phyloP scores from a whole-genome alignment of 2,113 vertebrate species.

The Amphiprion percula region DNA sequence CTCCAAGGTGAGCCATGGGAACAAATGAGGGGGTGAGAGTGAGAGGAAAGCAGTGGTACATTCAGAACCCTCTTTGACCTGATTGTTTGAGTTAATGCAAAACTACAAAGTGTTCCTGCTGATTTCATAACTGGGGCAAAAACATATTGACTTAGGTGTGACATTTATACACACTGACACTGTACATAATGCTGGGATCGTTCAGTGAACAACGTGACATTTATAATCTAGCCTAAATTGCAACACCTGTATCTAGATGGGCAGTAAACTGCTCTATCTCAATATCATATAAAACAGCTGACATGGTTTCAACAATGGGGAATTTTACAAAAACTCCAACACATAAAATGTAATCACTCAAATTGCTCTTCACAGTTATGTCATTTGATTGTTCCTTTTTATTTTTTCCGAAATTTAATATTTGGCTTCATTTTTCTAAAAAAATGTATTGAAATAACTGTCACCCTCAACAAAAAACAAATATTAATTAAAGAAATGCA shows the following conservation, averaged over 20 bases:
- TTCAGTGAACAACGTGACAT: not conserved
- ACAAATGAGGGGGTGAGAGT: not conserved
- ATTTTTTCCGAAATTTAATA: not conserved
- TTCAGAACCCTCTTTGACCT: not conserved
- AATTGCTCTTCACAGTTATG: not conserved
- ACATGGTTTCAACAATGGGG: no score
- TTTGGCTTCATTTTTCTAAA: not conserved
- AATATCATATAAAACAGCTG: no score
- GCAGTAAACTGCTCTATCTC: not conserved
- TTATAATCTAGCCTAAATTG: constrained; percentile 6
- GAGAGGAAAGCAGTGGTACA: not conserved
- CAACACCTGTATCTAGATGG: not conserved
- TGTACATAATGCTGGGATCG: not conserved
- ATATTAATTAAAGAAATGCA: not conserved
- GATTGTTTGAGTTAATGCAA: not conserved
- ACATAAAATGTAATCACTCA: not conserved
- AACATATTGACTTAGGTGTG: no score
- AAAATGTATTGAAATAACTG: not conserved
- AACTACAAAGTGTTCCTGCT: not conserved
- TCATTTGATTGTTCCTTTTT: not conserved
- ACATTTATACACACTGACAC: no score
- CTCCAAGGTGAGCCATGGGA: constrained; percentile 66
- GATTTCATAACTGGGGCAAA: no score
- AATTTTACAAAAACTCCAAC: not conserved
- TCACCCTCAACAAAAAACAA: not conserved